A percentile compares a stretch with the other conserved stretches of the same genome.
Evolutionary conservation across 2,888 invertebrate species (phyloP).

Genomic region (Polyommatus icarus): DNA sequence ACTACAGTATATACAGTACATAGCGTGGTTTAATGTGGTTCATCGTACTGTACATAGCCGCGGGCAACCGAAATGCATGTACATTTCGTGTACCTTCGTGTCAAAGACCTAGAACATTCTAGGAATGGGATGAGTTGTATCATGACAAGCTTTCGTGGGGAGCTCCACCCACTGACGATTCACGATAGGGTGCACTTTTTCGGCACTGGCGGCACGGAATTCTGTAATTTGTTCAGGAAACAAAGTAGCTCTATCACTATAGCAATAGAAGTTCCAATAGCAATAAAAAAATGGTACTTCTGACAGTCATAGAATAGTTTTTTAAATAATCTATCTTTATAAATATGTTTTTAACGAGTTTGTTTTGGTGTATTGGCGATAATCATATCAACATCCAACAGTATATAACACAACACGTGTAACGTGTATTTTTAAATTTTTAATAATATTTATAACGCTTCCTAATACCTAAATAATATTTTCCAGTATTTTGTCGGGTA

Average conservation of each 20-base stretch:
- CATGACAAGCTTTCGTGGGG: not conserved
- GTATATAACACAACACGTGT: no score
- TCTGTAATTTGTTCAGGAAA: no score
- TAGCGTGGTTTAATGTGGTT: constrained; percentile 43
- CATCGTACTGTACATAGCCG: constrained; percentile 43
- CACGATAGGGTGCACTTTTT: no score
- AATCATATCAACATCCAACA: no score
- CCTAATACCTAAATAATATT: not conserved
- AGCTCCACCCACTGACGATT: not conserved
- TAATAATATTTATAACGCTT: not conserved
- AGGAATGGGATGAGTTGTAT: not conserved
- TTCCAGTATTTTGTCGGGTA: not conserved
- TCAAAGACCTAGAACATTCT: not conserved
- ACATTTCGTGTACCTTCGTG: constrained; percentile 2
- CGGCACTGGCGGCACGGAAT: not conserved
- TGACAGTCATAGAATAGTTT: no score
- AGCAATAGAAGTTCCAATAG: no score
- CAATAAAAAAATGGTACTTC: no score
- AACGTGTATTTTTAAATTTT: no score
- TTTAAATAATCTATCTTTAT: no score
- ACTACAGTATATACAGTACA: constrained; percentile 31
- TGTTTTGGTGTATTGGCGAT: no score
- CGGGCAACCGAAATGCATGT: not conserved
- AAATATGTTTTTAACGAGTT: no score
- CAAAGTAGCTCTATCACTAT: no score